A percentile compares a stretch with the other conserved stretches of the same genome.
Conservation (phyloP, 2,797 vertebrate species). For the Fistularia tabacaria region DNA sequence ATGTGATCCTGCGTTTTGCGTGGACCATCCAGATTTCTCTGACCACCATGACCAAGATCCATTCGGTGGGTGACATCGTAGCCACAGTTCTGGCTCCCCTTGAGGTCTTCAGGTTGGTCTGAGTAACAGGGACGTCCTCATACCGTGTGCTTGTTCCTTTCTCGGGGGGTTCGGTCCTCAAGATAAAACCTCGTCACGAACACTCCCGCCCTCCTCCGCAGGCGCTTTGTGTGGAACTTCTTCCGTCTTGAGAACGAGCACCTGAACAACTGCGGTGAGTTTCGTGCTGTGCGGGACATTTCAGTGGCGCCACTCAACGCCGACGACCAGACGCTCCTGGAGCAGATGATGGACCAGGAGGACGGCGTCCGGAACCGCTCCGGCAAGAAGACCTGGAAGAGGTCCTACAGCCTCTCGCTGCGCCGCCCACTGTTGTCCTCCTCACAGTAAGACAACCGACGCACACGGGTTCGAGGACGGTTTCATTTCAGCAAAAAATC, state of each 20-base stretch:
- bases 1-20: conserved; percentile 93
- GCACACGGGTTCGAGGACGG: background rate
- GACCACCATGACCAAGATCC: conserved; percentile 76
- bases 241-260: conserved; percentile 98
- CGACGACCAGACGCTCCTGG: conserved; percentile 93
- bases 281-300: conserved; percentile 93
- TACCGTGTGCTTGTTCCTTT: too few relatives aligned
- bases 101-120: conserved; percentile 92
- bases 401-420: conserved; percentile 88
- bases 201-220: conserved; percentile 40
- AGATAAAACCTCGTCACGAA: too few relatives aligned
- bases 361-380: conserved; percentile 91
- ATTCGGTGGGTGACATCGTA: conserved; percentile 83
- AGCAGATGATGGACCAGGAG: conserved; percentile 99
- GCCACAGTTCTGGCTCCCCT: conserved; percentile 91
- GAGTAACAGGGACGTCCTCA: too few relatives aligned
- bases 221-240: conserved; percentile 98
- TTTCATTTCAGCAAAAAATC: background rate
- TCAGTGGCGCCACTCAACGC: conserved; percentile 95
- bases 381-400: conserved; percentile 90
- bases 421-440: conserved; percentile 84
- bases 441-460: conserved; percentile 79
- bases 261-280: conserved; percentile 97
- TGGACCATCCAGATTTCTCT: conserved; percentile 94
- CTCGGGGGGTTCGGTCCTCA: background rate